Conservation (phyloP, 2,797 vertebrate species). For the Mormyrops boulengeri region DNA sequence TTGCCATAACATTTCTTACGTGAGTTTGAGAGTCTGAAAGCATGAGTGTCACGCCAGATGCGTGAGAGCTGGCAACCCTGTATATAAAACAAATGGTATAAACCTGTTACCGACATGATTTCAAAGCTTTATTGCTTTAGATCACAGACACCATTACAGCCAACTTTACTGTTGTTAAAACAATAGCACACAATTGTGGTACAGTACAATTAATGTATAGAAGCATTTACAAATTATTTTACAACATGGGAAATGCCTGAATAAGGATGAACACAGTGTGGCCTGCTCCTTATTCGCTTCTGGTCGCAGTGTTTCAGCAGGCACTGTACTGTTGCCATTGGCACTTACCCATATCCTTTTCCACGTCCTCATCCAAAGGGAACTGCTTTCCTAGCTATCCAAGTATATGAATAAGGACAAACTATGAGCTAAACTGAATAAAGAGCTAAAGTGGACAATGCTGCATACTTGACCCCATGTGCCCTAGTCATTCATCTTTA, state of each 20-base stretch:
- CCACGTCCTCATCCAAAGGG: background rate
- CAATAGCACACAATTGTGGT: slow-evolving; percentile 68
- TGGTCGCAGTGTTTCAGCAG: background rate
- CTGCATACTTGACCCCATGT: background rate
- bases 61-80: background rate
- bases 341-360: background rate
- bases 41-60: background rate
- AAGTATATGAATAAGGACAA: background rate
- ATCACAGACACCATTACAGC: slow-evolving; percentile 59
- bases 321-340: background rate
- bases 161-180: slow-evolving; percentile 62
- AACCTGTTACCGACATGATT: slow-evolving; percentile 15
- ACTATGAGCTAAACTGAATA: background rate
- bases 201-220: slow-evolving; percentile 64
- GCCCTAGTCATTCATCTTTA: background rate
- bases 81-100: background rate
- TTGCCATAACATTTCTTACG: background rate
- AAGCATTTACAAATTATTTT: slow-evolving; percentile 64
- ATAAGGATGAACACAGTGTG: slow-evolving; percentile 37
- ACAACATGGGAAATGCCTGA: slow-evolving; percentile 46
- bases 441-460: background rate
- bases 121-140: slow-evolving; percentile 72
- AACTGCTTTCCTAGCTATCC: background rate
- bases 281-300: slow-evolving; percentile 9
- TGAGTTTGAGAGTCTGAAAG: background rate